phyloP scores from a whole-genome alignment of 2,888 invertebrate species.

The Coronaproctus castanopsis region DNA sequence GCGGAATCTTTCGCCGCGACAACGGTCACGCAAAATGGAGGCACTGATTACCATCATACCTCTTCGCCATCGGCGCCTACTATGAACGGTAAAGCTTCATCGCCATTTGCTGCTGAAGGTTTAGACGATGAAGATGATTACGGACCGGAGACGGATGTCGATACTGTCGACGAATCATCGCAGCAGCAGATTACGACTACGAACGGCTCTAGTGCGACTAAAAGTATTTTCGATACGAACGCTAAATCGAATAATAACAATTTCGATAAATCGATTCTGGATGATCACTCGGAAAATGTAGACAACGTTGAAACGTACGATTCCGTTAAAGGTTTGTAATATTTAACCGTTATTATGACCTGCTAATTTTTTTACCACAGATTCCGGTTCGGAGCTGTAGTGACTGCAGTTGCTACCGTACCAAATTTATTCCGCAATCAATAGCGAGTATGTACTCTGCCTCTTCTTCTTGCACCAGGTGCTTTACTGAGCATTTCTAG shows the following conservation, averaged over 20 bases:
- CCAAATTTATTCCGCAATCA: no score
- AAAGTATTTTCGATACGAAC: constrained; percentile 1
- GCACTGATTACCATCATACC: constrained; percentile 4
- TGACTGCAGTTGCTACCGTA: no score
- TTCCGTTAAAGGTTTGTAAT: neutral
- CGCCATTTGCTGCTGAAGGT: constrained; percentile 16
- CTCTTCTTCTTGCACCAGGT: no score
- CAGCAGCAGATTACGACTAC: constrained; percentile 8
- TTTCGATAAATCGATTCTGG: neutral
- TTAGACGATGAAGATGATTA: constrained; percentile 40
- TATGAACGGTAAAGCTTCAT: constrained; percentile 20
- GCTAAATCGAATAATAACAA: neutral
- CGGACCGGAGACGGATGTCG: constrained; percentile 57
- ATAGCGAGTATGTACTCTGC: no score
- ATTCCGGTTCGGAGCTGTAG: no score
- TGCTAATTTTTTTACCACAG: no score
- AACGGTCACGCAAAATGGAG: constrained; percentile 13
- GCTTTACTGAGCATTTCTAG: no score
- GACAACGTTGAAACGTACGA: neutral
- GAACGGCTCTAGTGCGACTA: constrained; percentile 4
- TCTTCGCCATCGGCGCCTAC: constrained; percentile 8
- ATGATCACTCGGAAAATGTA: neutral
- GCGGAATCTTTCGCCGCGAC: constrained; percentile 13
- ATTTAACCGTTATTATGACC: no score
- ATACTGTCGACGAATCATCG: constrained; percentile 36